Base-by-base conservation (phyloP, 1,140 invertebrate genomes). In the Idris sp. region DNA sequence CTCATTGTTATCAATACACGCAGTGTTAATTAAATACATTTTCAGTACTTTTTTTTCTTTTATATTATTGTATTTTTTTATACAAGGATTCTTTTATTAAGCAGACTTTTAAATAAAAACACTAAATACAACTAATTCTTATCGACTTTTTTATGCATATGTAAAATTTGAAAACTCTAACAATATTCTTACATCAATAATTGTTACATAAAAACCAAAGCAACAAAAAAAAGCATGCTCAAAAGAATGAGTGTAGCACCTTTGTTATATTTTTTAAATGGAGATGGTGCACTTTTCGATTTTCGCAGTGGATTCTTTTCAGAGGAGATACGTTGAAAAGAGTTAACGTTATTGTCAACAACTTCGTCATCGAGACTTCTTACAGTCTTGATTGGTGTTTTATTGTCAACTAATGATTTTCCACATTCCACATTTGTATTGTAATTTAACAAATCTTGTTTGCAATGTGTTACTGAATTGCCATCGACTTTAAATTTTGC, bases 281-380 rank as follows among this genome's bases (percentile, higher is more conserved):
- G 80, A 74, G 79, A 79, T 19, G 84, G 84, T 16, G 84, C 84
- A 74, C 86, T 88, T 77, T 87, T 86, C 1, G 85, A 88, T 72
- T 87, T 88, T 54, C 86, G 80, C 9, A 88, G 73, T 16, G 85
- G 82, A 61, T 80, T 80, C 76, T 82, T 81, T 64, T 81, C 81
- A 11, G 69, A 76, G 1, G 79, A 71, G 49, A 79, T 79, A 44
- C 79, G 74, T 25, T 76, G 77, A 13, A 74, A 74, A 36, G 81
- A 76, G 31, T 78, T 78, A 40, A 80, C 76, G 54, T 78, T 74
- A 41, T 40, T 74, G 36, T 78, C 76, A 15, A 38, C 44, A 40
- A 78, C 73, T 51, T 49, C 77, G 28, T 77, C 77, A 9, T 53
- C 58, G 19, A 61, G 31, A 36, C 40, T 61, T 35, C 71, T 65